Base-by-base conservation (phyloP, 2,888 invertebrate species). In the Dasysyrphus albostriatus region DNA sequence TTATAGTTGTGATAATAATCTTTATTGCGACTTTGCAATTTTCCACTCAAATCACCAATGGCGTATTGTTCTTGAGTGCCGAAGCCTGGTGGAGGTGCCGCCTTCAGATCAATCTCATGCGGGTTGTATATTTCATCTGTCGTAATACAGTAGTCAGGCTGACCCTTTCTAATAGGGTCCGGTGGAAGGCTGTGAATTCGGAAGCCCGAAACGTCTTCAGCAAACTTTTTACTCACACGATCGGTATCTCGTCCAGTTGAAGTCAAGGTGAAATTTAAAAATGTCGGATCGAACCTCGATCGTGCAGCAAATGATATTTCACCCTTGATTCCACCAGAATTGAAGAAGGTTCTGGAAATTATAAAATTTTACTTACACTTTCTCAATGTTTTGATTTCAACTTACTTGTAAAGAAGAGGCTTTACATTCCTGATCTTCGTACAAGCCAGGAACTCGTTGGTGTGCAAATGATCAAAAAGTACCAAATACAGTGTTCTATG, bases 41-140 rank as follows among this genome's bases (percentile, higher is more conserved):
- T 98, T 24, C 98, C 98, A 73, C 97, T 96, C 12, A 98, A 93
- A 91, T 98, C 98, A 0, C 98, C 98, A 4, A 98, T 93, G 1
- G 97, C 95, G 90, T 98, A 98, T 91, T 97, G 96, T 92, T 98
- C 98, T 91, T 97, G 97, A 0, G 92, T 92, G 10, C 92, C 97
- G 89, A 95, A 94, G 93, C 96, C 96, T 88, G 96, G 93, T 0
- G 96, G 96, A 9, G 96, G 96, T 47, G 94, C 90, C 5, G 90
- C 91, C 10, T 93, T 93, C n/a, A 94, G 88, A 87, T 95, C 94
- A 16, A 95, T 88, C 6, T 93, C 93, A 9, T 93, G 94, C 0
- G 98, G 98, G 93, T 98, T 97, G 90, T 95, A 98, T 51, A 97
- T 93, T 2, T 93, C 94, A 9, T 96, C 97, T 0, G 96, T 96